Percentiles rank a stretch among this genome's conserved stretches.
These are phyloP conservation scores for Temnothorax ravouxi DNA, from an alignment of 2,888 invertebrate species.

Conservation along the genomic window DNA sequence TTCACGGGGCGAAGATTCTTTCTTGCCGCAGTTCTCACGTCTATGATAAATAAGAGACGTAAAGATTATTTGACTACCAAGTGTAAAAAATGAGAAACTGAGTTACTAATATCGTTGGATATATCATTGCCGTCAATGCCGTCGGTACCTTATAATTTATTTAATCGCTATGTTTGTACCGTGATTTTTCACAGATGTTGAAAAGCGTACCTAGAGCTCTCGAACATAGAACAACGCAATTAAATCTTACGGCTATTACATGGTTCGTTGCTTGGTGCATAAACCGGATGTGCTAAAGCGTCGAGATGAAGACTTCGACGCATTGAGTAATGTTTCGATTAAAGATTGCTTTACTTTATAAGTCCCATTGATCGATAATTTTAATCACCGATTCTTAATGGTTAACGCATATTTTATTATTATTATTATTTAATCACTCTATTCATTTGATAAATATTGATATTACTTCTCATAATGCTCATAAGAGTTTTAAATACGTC, in stretches of 20 bases:
- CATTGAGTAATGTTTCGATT: background rate
- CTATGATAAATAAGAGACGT: background rate
- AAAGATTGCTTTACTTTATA: background rate
- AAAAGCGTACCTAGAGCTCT: background rate
- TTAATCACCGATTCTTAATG: background rate
- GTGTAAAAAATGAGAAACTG: background rate
- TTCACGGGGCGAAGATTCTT: background rate
- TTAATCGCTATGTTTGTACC: background rate
- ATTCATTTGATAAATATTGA: background rate
- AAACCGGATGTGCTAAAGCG: conserved; percentile 11
- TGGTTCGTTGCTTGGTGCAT: conserved; percentile 26
- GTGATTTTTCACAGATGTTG: conserved; percentile 14
- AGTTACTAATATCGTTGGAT: conserved; percentile 13
- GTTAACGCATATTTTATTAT: background rate
- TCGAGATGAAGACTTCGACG: conserved; percentile 9
- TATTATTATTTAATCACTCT: background rate
- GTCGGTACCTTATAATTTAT: conserved; percentile 13
- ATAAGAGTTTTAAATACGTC: conserved; percentile 33
- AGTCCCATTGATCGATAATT: background rate
- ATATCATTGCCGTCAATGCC: background rate
- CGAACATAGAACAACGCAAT: conserved; percentile 8
- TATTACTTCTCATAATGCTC: background rate
- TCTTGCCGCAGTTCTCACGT: background rate
- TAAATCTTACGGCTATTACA: conserved; percentile 12
- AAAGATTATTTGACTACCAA: background rate